phyloP scores from a whole-genome alignment of 2,113 vertebrate genomes.

The Chrysemys picta region DNA sequence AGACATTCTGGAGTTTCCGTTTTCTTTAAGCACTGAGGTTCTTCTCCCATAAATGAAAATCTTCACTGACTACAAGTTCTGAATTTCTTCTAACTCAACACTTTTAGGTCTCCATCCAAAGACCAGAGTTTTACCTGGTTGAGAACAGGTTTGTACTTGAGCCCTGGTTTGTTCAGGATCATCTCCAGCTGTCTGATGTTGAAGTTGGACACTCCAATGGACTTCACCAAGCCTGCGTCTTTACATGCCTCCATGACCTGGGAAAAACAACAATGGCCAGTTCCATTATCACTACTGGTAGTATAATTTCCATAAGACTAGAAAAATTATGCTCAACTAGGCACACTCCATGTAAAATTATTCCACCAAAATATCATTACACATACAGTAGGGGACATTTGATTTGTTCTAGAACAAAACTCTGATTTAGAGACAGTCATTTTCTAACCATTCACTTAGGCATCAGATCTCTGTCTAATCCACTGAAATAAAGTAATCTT shows the following conservation, averaged over 20 bases:
- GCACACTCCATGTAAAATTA: background rate
- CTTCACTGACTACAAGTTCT: too few species aligned
- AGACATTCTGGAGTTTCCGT: too few species aligned
- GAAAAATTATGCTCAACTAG: background rate
- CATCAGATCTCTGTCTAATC: background rate
- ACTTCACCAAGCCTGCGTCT: conserved; percentile 83
- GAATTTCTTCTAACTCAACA: background rate
- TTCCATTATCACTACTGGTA: background rate
- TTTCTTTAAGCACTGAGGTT: too few species aligned
- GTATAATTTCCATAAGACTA: background rate
- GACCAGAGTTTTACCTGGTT: conserved; percentile 80
- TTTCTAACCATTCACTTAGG: background rate
- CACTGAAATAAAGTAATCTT: background rate
- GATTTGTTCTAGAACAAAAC: background rate
- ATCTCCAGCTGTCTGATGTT: conserved; percentile 82
- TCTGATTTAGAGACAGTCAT: background rate
- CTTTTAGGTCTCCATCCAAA: background rate
- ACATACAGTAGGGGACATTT: background rate
- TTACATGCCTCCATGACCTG: conserved; percentile 85
- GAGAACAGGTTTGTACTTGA: conserved; percentile 84
- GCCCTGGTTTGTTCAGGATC: conserved; percentile 84
- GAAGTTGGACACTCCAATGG: conserved; percentile 86
- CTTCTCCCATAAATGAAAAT: too few species aligned
- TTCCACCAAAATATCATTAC: background rate
- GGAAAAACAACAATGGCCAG: background rate